Base-by-base conservation (phyloP, 53 echinoderm and acorn worm species). In the Echinarachnius parma region DNA sequence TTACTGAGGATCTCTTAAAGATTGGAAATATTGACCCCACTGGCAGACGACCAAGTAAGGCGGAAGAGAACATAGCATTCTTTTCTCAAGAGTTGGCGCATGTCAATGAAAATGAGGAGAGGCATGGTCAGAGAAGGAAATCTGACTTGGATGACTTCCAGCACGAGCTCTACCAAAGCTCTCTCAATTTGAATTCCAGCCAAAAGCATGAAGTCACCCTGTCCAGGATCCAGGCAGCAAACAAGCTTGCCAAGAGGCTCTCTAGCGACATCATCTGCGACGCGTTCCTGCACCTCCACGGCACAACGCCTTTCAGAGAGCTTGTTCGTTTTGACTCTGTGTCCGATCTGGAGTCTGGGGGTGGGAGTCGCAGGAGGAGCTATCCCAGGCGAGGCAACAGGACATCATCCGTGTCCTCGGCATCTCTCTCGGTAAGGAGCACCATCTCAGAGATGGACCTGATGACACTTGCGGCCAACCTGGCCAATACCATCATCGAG, bases 1-100 rank as follows among this genome's bases (percentile, higher is more conserved):
- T 94, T 60, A 94, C 94, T 0, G 94, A 94, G 64, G 94, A 90
- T 58, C 85, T 94, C 39, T 77, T 94, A 16, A 81, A 81, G 54
- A 94, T 94, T 15, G 94, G 84, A 0, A 87, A 94, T 34, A 94
- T 94, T 23, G 90, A 94, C 34, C 89, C 90, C 4, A 84, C 78
- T 36, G 94, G 94, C 0, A 83, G 89, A 26, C 37, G 94, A 48
- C 94, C 94, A 3, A 94, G 94, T 63, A 78, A 90, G 13, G 87
- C 94, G 0, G 94, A 94, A 44, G 94, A 94, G 59, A 90, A 81
- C 55, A 86, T 94, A 14, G 84, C 87, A 27, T 87, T 81, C 56
- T 94, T 94, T 37, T 86, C 90, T 19, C 84, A 90, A 46, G 94
- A 94, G 55, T 63, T 94, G 31, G 67, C 83, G 28, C 83, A 87